Conservation (phyloP, 2,797 vertebrate species). For the Pogonophryne albipinna region DNA sequence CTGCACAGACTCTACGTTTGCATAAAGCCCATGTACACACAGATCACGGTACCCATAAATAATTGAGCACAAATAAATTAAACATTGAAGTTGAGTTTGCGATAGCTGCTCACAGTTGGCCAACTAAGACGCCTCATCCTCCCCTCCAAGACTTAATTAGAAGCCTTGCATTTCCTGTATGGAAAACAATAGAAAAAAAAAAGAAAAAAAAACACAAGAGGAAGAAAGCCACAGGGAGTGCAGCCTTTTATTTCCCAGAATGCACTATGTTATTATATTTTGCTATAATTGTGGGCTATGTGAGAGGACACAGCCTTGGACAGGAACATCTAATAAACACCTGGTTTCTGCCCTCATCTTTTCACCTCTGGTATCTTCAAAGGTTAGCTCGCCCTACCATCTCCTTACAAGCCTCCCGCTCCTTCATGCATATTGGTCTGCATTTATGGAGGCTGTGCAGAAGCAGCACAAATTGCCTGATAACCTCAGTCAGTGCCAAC, state of each 20-base stretch:
- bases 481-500: constrained; percentile 13
- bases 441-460: constrained; percentile 25
- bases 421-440: constrained; percentile 34
- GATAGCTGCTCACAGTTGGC: constrained; percentile 71
- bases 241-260: constrained; percentile 64
- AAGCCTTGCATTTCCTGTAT: constrained; percentile 67
- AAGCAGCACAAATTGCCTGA: constrained; percentile 22
- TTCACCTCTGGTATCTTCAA: constrained; percentile 49
- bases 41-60: constrained; percentile 80
- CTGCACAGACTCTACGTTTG: constrained; percentile 31
- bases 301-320: constrained; percentile 46
- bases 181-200: constrained; percentile 54
- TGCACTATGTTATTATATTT: constrained; percentile 59
- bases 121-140: constrained; percentile 58
- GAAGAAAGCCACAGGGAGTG: constrained; percentile 59
- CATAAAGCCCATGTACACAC: constrained; percentile 53
- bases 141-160: constrained; percentile 77
- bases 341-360: constrained; percentile 33
- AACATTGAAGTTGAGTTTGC: constrained; percentile 74
- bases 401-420: constrained; percentile 6
- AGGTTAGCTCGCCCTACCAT: constrained; percentile 30
- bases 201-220: constrained; percentile 61
- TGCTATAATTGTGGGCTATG: constrained; percentile 52
- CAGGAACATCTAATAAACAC: constrained; percentile 57
- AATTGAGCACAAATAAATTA: constrained; percentile 81